Base-by-base conservation (phyloP, 2,797 vertebrate species). In the Miichthys miiuy region DNA sequence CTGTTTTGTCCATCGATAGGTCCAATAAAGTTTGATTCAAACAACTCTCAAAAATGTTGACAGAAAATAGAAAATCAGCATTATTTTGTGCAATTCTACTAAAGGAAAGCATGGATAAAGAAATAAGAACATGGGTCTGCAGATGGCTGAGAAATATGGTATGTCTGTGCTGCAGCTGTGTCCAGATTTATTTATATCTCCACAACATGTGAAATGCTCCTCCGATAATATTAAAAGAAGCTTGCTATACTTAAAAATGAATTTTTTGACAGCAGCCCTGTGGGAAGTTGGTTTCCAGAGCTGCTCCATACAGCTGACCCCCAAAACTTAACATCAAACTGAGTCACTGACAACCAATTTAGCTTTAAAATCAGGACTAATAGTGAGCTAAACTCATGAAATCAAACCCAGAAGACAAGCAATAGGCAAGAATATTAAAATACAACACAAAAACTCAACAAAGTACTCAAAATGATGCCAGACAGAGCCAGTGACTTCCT, bases 401-500 rank as follows among this genome's bases (percentile, higher is more conserved):
- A 44, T 38, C 17, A 21, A 48, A 50, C 20, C 25, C 42, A 12
- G 44, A 34, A n/a, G 20, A 48, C 7, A 34, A 47, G 34, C 27
- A 23, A 52, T 1, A 54, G 14, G 27, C 0, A 50, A 60, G 6
- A 30, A 9, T 38, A 38, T 38, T 38, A 50, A 10, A 42, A 7
- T n/a, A 25, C 11, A 62, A 38, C 8, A 38, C 34, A 38, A 38
- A 38, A 38, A 38, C 34, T 38, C 34, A 9, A 38, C 34, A 38
- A 9, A 38, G 34, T 38, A 38, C 8, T 38, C 34, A 38, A 38
- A 38, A 38, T 38, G 34, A 38, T 38, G 34, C 34, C 56, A 78
- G 57, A 55, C 47, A 74, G 41, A 72, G 76, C 50, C 50, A 18
- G 72, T 1, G 74, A 51, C 67, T 90, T 92, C 87, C 82, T 87